These are phyloP conservation scores for Centruroides vittatus DNA, from an alignment of 1,140 invertebrate species.

Conservation along the genomic window DNA sequence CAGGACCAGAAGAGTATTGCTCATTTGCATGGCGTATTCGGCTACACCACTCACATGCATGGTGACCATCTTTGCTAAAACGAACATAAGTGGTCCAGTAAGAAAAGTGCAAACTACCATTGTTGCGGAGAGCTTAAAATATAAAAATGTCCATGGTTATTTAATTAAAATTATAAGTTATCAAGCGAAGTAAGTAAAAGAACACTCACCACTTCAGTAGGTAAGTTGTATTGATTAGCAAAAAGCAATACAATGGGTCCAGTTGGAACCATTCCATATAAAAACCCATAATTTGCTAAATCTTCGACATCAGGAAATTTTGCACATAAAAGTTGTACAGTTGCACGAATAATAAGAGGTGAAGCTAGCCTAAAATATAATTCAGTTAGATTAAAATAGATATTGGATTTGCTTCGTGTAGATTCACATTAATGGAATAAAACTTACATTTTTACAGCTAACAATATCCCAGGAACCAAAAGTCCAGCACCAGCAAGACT, in stretches of 20 bases:
- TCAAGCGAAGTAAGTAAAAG: neutral
- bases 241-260: slow-evolving; percentile 91
- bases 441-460: slow-evolving; percentile 1
- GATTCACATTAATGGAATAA: too few species aligned
- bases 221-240: slow-evolving; percentile 69
- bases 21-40: slow-evolving; percentile 40
- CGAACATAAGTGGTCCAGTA: slow-evolving; percentile 85
- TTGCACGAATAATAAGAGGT: slow-evolving; percentile 72
- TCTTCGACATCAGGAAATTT: slow-evolving; percentile 4
- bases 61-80: slow-evolving; percentile 83
- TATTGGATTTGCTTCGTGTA: too few species aligned
- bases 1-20: slow-evolving; percentile 63
- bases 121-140: slow-evolving; percentile 9
- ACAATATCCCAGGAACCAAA: neutral
- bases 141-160: neutral
- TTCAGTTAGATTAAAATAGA: too few species aligned
- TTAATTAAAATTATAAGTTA: too few species aligned
- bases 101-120: slow-evolving; percentile 66
- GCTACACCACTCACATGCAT: slow-evolving; percentile 27
- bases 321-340: slow-evolving; percentile 42
- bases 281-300: slow-evolving; percentile 73
- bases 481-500: neutral
- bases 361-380: slow-evolving; percentile 41
- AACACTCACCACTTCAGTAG: slow-evolving; percentile 63
- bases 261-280: slow-evolving; percentile 90